A percentile compares a stretch with the other conserved stretches of the same genome.
phyloP scores from a whole-genome alignment of 2,113 vertebrate species.

The Acrocephalus kingi region DNA sequence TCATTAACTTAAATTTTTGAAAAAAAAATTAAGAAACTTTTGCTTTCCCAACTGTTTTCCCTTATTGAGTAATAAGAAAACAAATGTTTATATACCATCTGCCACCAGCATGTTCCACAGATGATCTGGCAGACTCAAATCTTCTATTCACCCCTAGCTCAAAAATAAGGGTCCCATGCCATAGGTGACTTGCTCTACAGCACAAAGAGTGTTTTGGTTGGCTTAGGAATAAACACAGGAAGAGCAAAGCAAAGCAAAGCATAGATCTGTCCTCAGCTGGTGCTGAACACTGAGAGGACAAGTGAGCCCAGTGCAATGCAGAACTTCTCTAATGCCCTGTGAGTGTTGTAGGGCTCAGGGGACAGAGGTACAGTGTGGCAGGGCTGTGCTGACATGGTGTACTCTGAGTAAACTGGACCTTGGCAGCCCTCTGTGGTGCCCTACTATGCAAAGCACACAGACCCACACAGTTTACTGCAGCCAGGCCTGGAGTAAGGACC shows the following conservation, averaged over 20 bases:
- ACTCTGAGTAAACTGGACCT: neutral
- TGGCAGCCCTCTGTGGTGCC: neutral
- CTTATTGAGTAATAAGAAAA: conserved; percentile 53
- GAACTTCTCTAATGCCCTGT: neutral
- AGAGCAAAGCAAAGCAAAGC: neutral
- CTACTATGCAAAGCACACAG: neutral
- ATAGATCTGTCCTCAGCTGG: neutral
- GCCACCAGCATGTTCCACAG: conserved; percentile 46
- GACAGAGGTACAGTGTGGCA: neutral
- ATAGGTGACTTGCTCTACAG: neutral
- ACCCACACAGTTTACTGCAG: neutral
- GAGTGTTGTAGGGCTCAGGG: neutral
- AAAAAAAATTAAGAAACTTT: conserved; percentile 6
- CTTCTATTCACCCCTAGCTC: conserved; percentile 12
- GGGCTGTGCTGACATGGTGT: neutral
- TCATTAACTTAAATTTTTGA: conserved; percentile 55
- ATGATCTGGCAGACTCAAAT: conserved; percentile 13
- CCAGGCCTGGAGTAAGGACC: neutral
- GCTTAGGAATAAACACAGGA: neutral
- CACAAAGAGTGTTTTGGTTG: neutral
- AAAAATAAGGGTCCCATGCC: conserved; percentile 1
- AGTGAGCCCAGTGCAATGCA: neutral
- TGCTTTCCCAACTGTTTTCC: conserved; percentile 49
- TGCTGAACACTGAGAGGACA: neutral
- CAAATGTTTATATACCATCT: conserved; percentile 43